Evolutionary conservation across 2,888 invertebrate species (phyloP), one percentile per base, ranked within the genome.

Genomic region (Dendrolimus pini): DNA sequence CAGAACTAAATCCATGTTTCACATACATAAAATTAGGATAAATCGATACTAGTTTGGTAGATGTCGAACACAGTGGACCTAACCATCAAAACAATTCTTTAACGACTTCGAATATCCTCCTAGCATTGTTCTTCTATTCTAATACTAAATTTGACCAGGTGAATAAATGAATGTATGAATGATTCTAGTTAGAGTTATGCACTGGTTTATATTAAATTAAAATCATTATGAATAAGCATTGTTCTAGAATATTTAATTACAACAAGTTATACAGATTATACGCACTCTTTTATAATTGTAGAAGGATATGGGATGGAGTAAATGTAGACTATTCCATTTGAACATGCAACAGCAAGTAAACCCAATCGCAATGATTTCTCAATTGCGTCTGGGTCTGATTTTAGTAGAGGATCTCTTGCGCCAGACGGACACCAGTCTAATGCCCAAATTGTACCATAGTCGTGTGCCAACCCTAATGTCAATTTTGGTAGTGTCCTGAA

Each of bases 351-450:
- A 1, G 95, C 95, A 52, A 96, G 74, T n/a, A 96, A 77, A 2
- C 96, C 96, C 69, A 95, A 82, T 67, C 94, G 84, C 1, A 58
- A 52, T 41, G 57, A 14, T 42, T 54, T 55, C 14, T 59, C 56
- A 7, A 41, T 6, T 12, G 55, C 41, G 0, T 65, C 55, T 7
- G 55, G 58, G 0, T 57, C 57, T 7, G 56, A 62, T 12, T 55
- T 42, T 42, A 52, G 68, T 55, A 57, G 42, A 30, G 30, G 30
- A 0, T 93, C 92, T 63, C 93, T 93, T 60, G 93, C 92, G 9
- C 95, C 95, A 0, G 94, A 94, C 7, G 96, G 95, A 77, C 96
- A 96, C 95, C 95, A 96, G 67, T 93, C 93, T 82, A 95, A 82
- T 41, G 92, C 89, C 94, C 94, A 95, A 18, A 94, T 84, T 1